phyloP scores from a whole-genome alignment of 2,797 vertebrate genomes.

The Mallotus villosus region DNA sequence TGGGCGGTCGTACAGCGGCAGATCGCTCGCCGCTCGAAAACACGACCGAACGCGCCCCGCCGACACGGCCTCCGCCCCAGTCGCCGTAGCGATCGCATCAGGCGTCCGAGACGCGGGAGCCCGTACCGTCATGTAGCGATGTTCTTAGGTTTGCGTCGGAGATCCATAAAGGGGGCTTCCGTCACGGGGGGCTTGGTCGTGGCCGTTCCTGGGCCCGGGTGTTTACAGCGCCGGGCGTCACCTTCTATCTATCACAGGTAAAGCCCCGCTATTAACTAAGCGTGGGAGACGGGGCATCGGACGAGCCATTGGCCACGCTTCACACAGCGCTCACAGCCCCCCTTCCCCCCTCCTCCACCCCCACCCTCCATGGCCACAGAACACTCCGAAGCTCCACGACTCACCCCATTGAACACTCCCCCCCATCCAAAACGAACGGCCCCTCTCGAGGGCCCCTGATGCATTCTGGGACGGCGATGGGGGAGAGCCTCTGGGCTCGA shows the following conservation, averaged over 20 bases:
- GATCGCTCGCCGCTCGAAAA: not conserved
- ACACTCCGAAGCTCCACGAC: conserved; percentile 15
- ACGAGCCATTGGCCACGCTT: conserved; percentile 33
- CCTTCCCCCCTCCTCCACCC: not conserved
- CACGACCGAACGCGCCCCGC: too few species aligned
- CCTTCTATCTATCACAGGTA: conserved; percentile 32
- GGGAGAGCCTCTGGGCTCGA: conserved; percentile 13
- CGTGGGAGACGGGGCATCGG: conserved; percentile 43
- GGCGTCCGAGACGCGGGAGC: too few species aligned
- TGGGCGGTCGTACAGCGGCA: not conserved
- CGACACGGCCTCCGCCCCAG: too few species aligned
- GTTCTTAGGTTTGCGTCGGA: too few species aligned
- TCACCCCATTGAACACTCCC: not conserved
- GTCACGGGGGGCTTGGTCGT: not conserved
- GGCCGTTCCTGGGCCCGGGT: not conserved
- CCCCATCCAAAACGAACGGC: conserved; percentile 37
- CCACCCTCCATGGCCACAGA: conserved; percentile 39
- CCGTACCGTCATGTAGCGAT: too few species aligned
- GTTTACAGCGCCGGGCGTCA: not conserved
- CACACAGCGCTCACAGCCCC: conserved; percentile 14
- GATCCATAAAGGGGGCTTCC: too few species aligned
- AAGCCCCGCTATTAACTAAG: conserved; percentile 52
- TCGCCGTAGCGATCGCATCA: too few species aligned
- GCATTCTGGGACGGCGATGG: conserved; percentile 20
- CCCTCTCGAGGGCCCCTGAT: conserved; percentile 16